Evolutionary conservation across 37 sponge, comb jelly and placozoan genomes (phyloP).

Genomic region (Axinella damicornis): DNA sequence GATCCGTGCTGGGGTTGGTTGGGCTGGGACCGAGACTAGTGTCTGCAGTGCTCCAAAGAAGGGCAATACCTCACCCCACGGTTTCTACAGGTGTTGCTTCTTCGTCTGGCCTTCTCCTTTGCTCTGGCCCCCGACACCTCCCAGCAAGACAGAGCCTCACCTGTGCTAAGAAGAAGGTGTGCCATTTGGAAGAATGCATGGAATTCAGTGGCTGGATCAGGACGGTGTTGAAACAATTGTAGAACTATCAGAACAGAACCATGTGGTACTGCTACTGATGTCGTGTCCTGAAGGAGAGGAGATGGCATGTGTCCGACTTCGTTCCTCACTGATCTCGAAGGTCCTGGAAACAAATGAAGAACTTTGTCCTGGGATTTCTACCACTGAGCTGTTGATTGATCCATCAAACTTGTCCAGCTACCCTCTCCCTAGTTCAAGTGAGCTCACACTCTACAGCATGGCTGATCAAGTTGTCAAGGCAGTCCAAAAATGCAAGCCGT

Average conservation of each 20-base stretch:
- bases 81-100: constrained; percentile 33
- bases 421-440: too few species aligned
- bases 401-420: too few species aligned
- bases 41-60: background rate
- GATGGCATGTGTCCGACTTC: constrained; percentile 8
- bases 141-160: background rate
- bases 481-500: too few species aligned
- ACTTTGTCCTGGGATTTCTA: too few species aligned
- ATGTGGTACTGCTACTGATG: background rate
- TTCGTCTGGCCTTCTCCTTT: constrained; percentile 27
- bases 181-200: constrained; percentile 32
- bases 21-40: too few species aligned
- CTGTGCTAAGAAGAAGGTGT: background rate
- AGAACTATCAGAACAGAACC: constrained; percentile 19
- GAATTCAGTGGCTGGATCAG: constrained; percentile 23
- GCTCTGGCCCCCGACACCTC: background rate
- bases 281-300: background rate
- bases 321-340: too few species aligned
- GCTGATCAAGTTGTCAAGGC: too few species aligned
- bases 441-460: too few species aligned
- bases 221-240: constrained; percentile 14
- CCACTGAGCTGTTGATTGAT: too few species aligned
- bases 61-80: constrained; percentile 19
- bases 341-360: too few species aligned
- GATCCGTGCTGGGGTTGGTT: too few species aligned